Base-by-base conservation (phyloP, 2,888 invertebrate species). In the Spilosoma lubricipeda region DNA sequence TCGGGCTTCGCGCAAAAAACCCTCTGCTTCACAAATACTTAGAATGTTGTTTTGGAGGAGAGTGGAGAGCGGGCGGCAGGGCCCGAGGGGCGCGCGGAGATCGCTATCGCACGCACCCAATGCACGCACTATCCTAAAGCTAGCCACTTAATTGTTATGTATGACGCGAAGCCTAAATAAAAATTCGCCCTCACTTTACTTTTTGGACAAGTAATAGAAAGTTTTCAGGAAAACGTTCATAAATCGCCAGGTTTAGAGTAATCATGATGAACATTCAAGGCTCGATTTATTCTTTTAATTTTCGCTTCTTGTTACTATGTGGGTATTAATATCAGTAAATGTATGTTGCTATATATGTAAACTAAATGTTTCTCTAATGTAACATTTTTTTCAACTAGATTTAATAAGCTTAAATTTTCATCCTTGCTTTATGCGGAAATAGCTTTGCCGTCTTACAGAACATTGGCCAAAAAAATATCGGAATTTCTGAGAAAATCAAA, bases 61-160 rank as follows among this genome's bases (percentile, higher is more conserved):
- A 86, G 91, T 89, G 91, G 89, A 89, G 87, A 77, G 81, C 81
- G 87, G 83, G 78, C 82, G 86, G 85, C 82, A 85, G 82, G 83
- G 88, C 86, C 85, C 84, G 86, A 87, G 90, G 90, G 90, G 90
- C 86, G 87, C 90, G 87, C 89, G 88, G 88, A 93, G 95, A 95
- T 95, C 94, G 93, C 95, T 95, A 95, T 95, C 95, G 94, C 95
- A 95, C 95, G 95, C 94, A 95, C 94, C 93, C 93, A 92, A 89
- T 93, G 94, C 95, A 95, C 95, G 95, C 95, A 95, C 95, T 95
- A 93, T 95, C 94, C 95, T 92, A 91, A 89, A 90, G 90, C 94
- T 92, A 93, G 92, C 95, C 94, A 92, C 92, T 94, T 95, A 93
- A 94, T 95, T 94, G 94, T 93, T 94, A 91, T 91, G 90, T 92